Evolutionary conservation across 2,888 invertebrate species (phyloP).

Genomic region (Papilio protenor): DNA sequence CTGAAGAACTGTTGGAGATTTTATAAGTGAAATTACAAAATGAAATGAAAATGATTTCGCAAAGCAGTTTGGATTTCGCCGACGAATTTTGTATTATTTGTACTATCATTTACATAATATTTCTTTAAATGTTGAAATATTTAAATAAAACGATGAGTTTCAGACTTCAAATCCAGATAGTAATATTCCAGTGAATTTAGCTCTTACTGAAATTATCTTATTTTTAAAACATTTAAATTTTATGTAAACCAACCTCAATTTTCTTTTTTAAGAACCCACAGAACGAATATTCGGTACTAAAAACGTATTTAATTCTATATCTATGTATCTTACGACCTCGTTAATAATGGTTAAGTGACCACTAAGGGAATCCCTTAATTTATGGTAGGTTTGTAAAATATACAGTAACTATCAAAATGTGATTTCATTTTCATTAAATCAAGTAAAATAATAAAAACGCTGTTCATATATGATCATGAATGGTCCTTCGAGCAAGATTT

Average conservation of each 20-base stretch:
- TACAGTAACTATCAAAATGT: no score
- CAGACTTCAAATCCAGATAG: background rate
- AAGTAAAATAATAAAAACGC: no score
- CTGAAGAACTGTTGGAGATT: slow-evolving; percentile 5
- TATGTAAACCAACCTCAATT: no score
- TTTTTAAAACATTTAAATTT: background rate
- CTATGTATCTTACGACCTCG: no score
- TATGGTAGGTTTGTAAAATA: no score
- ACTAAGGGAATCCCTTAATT: no score
- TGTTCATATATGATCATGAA: background rate
- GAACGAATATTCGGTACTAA: no score
- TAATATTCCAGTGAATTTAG: background rate
- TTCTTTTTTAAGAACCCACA: no score
- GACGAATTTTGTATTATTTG: background rate
- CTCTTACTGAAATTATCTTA: background rate
- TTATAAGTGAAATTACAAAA: slow-evolving; percentile 18
- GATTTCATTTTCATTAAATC: no score
- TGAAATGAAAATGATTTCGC: slow-evolving; percentile 18
- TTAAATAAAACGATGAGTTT: background rate
- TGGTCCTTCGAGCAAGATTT: slow-evolving; percentile 2
- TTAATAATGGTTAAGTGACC: no score
- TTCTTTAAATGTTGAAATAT: background rate
- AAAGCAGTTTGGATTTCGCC: background rate
- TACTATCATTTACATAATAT: slow-evolving; percentile 15
- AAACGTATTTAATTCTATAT: no score